Base-by-base conservation (phyloP, 2,888 invertebrate species). In the Pollenia labialis region DNA sequence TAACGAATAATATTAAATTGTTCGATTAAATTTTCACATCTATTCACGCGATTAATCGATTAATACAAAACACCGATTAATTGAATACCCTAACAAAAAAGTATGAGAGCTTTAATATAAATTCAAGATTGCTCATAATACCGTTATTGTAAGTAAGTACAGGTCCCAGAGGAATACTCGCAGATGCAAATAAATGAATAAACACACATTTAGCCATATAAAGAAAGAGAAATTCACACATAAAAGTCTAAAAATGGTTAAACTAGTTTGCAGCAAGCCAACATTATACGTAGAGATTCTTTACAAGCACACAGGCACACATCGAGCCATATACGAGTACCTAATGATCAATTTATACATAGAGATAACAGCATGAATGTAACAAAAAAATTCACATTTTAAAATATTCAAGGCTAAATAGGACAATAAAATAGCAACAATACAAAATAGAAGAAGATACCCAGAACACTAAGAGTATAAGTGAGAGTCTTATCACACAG, bases 341-440 rank as follows among this genome's bases (percentile, higher is more conserved):
- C 18, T 54, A 58, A 68, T 68, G 68, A 75, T 81, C 54, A 66
- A 66, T 81, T 14, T 68, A 40, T 50, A 58, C 48, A 66, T 9
- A 16, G 40, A 68, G 72, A 50, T 72, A 52, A 56, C 12, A 68
- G 46, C 40, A 4, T 52, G 50, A 68, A 68, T 50, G 58, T 60
- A 68, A 84, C 40, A 58, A 40, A 32, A 6, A 74, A 6, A 74
- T 23, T 62, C 62, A 32, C 23, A 84, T 4, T 74, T 72, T 40
- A 40, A 42, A 54, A 18, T 23, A 56, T 81, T 85, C 66, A 77
- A 81, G 85, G 85, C 81, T 77, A 81, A 77, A 60, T 14, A 58
- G 60, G 12, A 52, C 42, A 79, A 74, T 60, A 40, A 14, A 18
- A 54, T 32, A 46, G 46, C 11, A 74, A 42, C 42, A 74, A 50